A percentile compares a stretch with the other conserved stretches of the same genome.
phyloP scores from a whole-genome alignment of 2,797 vertebrate species.

The Iguana delicatissima region DNA sequence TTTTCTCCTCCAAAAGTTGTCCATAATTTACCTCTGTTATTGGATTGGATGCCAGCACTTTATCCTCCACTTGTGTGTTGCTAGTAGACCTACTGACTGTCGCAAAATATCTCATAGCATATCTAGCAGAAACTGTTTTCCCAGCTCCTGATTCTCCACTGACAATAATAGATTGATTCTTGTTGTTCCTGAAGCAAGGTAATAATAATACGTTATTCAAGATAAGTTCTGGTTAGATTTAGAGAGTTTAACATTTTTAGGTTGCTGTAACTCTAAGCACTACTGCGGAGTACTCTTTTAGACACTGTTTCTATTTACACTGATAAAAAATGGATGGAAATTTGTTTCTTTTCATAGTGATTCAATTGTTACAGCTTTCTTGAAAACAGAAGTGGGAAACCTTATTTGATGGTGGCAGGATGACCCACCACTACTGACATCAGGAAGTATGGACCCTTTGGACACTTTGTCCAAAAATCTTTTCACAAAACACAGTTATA shows the following conservation, averaged over 20 bases:
- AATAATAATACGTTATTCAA: neutral
- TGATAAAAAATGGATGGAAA: neutral
- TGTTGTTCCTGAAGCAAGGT: conserved; percentile 87
- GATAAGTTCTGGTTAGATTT: too few species aligned
- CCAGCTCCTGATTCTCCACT: conserved; percentile 98
- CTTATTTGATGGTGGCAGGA: too few species aligned
- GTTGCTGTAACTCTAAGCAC: neutral
- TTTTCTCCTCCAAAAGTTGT: fast-evolving
- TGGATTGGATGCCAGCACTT: conserved; percentile 96
- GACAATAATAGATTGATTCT: conserved; percentile 97
- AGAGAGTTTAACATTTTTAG: too few species aligned
- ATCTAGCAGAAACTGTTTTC: conserved; percentile 96
- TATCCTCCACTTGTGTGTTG: conserved; percentile 91
- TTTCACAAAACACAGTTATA: too few species aligned
- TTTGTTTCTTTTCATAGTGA: neutral
- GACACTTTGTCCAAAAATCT: too few species aligned
- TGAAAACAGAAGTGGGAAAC: too few species aligned
- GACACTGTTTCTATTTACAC: neutral
- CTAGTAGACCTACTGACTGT: conserved; percentile 94
- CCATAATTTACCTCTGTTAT: conserved; percentile 89
- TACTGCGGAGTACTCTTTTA: neutral
- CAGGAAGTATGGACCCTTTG: too few species aligned
- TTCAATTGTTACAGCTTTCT: neutral
- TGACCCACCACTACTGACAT: too few species aligned
- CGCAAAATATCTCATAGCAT: conserved; percentile 97